phyloP scores from a whole-genome alignment of 2,113 vertebrate species.

The Pithys albifrons region DNA sequence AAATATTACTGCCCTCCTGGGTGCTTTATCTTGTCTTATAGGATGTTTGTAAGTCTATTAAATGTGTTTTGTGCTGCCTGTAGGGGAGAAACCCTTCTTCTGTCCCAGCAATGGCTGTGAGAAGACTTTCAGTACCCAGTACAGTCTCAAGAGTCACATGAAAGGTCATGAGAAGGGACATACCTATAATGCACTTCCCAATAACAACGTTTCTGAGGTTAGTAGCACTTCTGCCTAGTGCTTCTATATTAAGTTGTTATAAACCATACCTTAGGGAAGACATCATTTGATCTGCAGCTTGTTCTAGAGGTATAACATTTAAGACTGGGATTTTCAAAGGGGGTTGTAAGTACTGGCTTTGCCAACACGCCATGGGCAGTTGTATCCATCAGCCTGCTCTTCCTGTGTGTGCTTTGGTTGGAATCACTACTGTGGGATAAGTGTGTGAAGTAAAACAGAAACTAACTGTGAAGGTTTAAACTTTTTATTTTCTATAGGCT shows the following conservation, averaged over 20 bases:
- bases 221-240: slow-evolving; percentile 26
- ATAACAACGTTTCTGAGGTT: slow-evolving; percentile 87
- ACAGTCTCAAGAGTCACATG: slow-evolving; percentile 97
- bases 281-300: background rate
- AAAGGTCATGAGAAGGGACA: slow-evolving; percentile 93
- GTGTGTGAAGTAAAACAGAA: background rate
- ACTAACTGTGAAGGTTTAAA: background rate
- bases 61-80: background rate
- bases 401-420: background rate
- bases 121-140: slow-evolving; percentile 96
- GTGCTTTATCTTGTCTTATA: background rate
- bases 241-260: background rate
- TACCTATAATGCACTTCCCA: slow-evolving; percentile 80
- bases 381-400: background rate
- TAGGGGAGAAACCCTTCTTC: slow-evolving; percentile 97
- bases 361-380: background rate
- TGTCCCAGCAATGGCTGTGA: slow-evolving; percentile 95
- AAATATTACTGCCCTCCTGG: background rate
- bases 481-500: background rate
- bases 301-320: background rate
- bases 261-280: background rate
- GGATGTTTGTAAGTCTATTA: background rate
- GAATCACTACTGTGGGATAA: background rate
- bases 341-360: background rate
- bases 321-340: background rate